phyloP scores from a whole-genome alignment of 2,888 invertebrate species.

The Harmothoe impar region DNA sequence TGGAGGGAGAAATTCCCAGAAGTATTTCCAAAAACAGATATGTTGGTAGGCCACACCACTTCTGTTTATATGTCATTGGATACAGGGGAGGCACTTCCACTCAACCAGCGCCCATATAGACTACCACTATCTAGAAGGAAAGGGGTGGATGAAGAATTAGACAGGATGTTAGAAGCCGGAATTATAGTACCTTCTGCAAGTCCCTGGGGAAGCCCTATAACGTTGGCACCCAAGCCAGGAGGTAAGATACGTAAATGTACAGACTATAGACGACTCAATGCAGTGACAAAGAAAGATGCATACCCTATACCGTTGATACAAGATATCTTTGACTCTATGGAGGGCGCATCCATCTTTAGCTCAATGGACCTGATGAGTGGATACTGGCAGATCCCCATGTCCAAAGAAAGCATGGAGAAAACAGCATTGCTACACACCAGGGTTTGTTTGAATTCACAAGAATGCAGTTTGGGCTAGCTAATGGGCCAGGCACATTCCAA shows the following conservation, averaged over 20 bases:
- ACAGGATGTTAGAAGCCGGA: slow-evolving; percentile 54
- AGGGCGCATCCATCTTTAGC: slow-evolving; percentile 66
- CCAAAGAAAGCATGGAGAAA: slow-evolving; percentile 58
- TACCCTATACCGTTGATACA: slow-evolving; percentile 65
- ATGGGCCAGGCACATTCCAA: slow-evolving; percentile 65
- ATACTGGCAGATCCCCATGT: slow-evolving; percentile 70
- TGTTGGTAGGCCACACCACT: not conserved
- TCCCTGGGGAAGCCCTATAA: slow-evolving; percentile 63
- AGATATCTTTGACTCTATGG: slow-evolving; percentile 67
- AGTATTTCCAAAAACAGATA: not conserved
- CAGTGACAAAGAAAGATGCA: slow-evolving; percentile 56
- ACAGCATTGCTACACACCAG: slow-evolving; percentile 69
- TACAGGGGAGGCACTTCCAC: not conserved
- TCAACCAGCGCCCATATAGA: slow-evolving; percentile 55
- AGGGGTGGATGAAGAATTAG: slow-evolving; percentile 11
- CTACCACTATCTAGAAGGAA: slow-evolving; percentile 40
- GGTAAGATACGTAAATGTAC: slow-evolving; percentile 57
- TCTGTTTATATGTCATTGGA: not conserved
- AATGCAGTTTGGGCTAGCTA: slow-evolving; percentile 65
- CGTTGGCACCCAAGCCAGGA: slow-evolving; percentile 63
- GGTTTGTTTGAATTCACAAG: slow-evolving; percentile 68
- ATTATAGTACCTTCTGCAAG: slow-evolving; percentile 48
- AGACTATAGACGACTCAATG: slow-evolving; percentile 61
- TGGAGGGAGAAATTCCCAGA: not conserved
- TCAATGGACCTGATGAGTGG: slow-evolving; percentile 70